A percentile compares a stretch with the other conserved stretches of the same genome.
Conservation (phyloP, 2,888 invertebrate genomes). For the Petrophora chlorosata region DNA sequence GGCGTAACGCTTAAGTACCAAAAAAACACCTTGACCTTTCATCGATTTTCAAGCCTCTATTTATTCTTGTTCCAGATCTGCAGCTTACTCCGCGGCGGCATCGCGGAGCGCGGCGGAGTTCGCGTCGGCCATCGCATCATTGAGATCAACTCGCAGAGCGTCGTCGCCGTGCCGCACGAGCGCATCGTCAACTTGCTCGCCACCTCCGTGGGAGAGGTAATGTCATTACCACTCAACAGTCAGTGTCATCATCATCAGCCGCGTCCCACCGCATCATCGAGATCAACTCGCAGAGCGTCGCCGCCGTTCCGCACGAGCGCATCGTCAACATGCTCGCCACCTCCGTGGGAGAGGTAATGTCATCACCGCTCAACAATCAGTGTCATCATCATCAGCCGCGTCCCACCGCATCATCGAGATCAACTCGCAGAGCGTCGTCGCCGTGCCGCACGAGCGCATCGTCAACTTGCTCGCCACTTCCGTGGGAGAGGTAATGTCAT, state of each 20-base stretch:
- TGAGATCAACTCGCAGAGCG: constrained; percentile 99
- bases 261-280: constrained; percentile 99
- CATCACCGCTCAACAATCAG: background rate
- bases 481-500: constrained; percentile 96
- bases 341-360: constrained; percentile 97
- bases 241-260: too few relatives aligned
- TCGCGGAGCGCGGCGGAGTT: constrained; percentile 99
- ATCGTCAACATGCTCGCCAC: constrained; percentile 99
- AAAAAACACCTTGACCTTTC: too few relatives aligned
- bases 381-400: too few relatives aligned
- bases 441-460: constrained; percentile 99
- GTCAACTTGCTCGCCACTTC: constrained; percentile 99
- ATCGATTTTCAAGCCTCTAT: background rate
- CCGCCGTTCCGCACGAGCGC: constrained; percentile 99
- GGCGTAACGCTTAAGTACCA: too few relatives aligned
- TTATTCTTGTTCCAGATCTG: constrained; percentile 91
- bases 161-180: constrained; percentile 99
- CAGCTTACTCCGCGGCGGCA: constrained; percentile 98
- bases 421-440: constrained; percentile 99
- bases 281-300: constrained; percentile 99
- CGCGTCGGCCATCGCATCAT: constrained; percentile 99
- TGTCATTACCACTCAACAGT: background rate
- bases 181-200: constrained; percentile 99
- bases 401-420: constrained; percentile 99
- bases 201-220: constrained; percentile 99